Base-by-base conservation (phyloP, 2,113 vertebrate genomes). In the Catharus bicknelli region DNA sequence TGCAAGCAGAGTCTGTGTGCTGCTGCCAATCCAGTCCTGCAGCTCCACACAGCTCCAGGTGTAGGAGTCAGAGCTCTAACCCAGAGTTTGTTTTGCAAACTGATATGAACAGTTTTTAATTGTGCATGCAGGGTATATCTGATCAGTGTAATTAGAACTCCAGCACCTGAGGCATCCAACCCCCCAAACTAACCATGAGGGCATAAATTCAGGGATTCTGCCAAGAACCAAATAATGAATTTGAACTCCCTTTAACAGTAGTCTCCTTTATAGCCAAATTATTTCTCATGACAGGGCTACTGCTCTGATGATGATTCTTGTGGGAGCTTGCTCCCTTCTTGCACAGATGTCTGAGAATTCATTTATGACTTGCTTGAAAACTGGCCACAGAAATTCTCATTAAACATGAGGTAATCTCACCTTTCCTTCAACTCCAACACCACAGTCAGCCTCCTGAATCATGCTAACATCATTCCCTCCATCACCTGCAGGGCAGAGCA, bases 401-500 rank as follows among this genome's bases (percentile, higher is more conserved):
- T 66, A 81, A 89, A 62, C 38, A 72, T 10, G 12, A 94, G n/a
- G 29, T 43, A 66, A 43, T 93, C 99, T 98, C 97, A 99, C 99
- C 99, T 99, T 99, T 92, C 99, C 99, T 97, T 99, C 99, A 93
- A 99, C 99, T 83, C 99, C 99, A 94, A 99, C 99, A 55, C 99
- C 99, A 62, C 99, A 99, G 98, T 99, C 99, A 1, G 99, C 98
- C 96, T 99, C 99, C 98, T 99, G 99, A 96, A 99, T 99, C 99
- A 99, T 99, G 97, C 99, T 99, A 95, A 99, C 99, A 64, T 99
- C 99, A 91, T 99, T 99, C 97, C 99, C 99, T 95, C 99, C 99
- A 3, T 99, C 99, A 96, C 99, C 99, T 99, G 97, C 79, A 92
- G 84, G 76, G 17, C 66, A 91, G 57, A 93, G 72, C 45, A 90